These are phyloP conservation scores for Dolichoris vasculosae DNA, from an alignment of 1,140 invertebrate genomes.

Conservation along the genomic window DNA sequence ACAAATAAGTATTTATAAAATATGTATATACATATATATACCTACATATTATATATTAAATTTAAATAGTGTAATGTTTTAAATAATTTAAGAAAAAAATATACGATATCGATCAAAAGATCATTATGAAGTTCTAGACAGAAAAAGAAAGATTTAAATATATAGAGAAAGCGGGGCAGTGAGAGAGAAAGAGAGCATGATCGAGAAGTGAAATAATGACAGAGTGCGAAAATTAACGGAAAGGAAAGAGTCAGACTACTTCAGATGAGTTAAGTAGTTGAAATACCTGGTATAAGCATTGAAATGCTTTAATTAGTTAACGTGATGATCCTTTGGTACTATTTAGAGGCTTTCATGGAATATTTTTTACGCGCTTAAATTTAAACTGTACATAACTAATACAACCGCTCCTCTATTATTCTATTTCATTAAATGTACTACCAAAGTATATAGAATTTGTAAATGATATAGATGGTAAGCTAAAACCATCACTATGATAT, in stretches of 20 bases:
- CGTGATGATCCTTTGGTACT: constrained; percentile 17
- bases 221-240: constrained; percentile 13
- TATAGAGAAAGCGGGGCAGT: constrained; percentile 21
- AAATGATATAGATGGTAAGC: too few species aligned
- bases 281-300: constrained; percentile 16
- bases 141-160: background rate
- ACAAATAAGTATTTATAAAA: too few species aligned
- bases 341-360: background rate
- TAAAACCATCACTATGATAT: too few species aligned
- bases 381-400: background rate
- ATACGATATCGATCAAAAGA: too few species aligned
- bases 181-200: constrained; percentile 1
- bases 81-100: too few species aligned
- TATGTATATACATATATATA: too few species aligned
- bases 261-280: constrained; percentile 35
- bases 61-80: too few species aligned
- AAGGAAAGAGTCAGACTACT: constrained; percentile 32
- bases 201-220: background rate
- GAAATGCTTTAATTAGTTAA: constrained; percentile 38
- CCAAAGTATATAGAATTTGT: too few species aligned
- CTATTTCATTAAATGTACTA: too few species aligned
- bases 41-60: too few species aligned
- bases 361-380: background rate
- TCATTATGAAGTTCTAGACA: background rate
- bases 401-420: too few species aligned